Percentiles rank a stretch among this genome's conserved stretches.
These are phyloP conservation scores for Drepanosiphum platanoidis DNA, from an alignment of 2,888 invertebrate genomes.

Conservation along the genomic window DNA sequence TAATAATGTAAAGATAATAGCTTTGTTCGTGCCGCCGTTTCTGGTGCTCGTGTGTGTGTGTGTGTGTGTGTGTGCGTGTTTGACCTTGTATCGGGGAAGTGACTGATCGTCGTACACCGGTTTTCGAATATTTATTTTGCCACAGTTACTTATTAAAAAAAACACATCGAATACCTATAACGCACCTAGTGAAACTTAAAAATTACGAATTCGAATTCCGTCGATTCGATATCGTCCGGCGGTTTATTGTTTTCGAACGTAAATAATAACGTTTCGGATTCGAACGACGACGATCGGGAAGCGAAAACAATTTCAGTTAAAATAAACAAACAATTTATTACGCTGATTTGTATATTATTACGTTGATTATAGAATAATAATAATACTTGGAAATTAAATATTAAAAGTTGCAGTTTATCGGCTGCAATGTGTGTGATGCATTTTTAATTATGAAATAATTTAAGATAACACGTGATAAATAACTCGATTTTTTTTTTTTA, in stretches of 20 bases:
- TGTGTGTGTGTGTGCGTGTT: not conserved
- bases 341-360: too few relatives aligned
- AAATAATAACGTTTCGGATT: too few relatives aligned
- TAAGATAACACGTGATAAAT: too few relatives aligned
- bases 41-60: too few relatives aligned
- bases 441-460: not conserved
- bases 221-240: too few relatives aligned
- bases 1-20: conserved; percentile 38
- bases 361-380: too few relatives aligned
- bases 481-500: too few relatives aligned
- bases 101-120: conserved; percentile 39
- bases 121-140: conserved; percentile 40
- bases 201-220: too few relatives aligned
- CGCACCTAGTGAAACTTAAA: not conserved
- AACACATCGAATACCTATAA: not conserved
- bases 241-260: too few relatives aligned
- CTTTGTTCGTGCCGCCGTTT: conserved; percentile 25
- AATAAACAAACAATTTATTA: not conserved
- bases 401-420: not conserved
- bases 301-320: too few relatives aligned
- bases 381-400: not conserved
- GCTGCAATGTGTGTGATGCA: not conserved
- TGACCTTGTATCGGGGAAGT: conserved; percentile 33
- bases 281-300: not conserved
- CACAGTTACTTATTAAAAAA: conserved; percentile 3